Evolutionary conservation across 2,888 invertebrate species (phyloP).

Genomic region (Venusia cambrica): DNA sequence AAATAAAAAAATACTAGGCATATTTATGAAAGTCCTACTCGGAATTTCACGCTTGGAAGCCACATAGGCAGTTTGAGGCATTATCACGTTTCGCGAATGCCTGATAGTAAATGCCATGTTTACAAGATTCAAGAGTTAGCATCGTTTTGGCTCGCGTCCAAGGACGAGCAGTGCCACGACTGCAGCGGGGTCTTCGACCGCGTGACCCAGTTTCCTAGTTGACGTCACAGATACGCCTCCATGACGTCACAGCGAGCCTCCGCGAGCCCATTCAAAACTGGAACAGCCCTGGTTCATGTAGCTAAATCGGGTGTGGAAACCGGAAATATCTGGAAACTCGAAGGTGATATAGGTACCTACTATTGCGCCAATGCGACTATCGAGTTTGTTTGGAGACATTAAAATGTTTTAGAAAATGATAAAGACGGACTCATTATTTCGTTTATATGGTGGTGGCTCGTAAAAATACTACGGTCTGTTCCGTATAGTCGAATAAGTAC

Average conservation of each 20-base stretch:
- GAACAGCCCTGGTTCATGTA: conserved; percentile 56
- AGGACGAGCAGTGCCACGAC: conserved; percentile 50
- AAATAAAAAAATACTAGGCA: too few species aligned
- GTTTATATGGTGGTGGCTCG: too few species aligned
- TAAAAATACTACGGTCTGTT: too few species aligned
- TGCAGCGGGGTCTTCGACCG: conserved; percentile 71
- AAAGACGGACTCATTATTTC: too few species aligned
- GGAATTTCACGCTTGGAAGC: too few species aligned
- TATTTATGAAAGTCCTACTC: too few species aligned
- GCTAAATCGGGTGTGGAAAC: conserved; percentile 31
- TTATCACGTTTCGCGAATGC: background rate
- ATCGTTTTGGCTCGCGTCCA: conserved; percentile 32
- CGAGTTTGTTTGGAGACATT: too few species aligned
- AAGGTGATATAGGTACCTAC: conserved; percentile 12
- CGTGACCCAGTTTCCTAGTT: conserved; percentile 65
- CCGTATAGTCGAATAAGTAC: too few species aligned
- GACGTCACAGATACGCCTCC: conserved; percentile 75
- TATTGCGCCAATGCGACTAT: conserved; percentile 5
- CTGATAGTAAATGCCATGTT: background rate
- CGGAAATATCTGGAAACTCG: conserved; percentile 30
- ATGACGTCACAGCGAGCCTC: conserved; percentile 72
- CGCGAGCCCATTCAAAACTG: conserved; percentile 72
- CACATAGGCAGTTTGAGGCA: too few species aligned
- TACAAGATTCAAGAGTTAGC: conserved; percentile 29
- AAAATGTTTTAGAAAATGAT: too few species aligned